Conservation (phyloP, 2,113 vertebrate genomes). For the Cinclus cinclus region DNA sequence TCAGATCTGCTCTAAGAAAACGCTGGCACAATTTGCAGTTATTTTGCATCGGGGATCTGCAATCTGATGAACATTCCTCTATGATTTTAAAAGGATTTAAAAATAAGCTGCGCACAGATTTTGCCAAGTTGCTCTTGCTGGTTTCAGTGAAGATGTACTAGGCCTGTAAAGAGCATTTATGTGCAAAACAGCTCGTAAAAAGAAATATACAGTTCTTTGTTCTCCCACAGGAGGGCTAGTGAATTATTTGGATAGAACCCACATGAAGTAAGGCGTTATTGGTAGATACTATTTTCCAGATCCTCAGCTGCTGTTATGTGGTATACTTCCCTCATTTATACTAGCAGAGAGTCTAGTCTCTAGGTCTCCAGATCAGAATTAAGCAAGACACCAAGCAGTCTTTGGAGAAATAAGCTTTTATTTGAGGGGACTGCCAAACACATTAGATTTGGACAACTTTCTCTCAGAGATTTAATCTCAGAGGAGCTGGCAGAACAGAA, state of each 20-base stretch:
- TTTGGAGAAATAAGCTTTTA: constrained; percentile 20
- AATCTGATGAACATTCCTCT: constrained; percentile 13
- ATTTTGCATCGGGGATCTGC: neutral
- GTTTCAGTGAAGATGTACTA: constrained; percentile 21
- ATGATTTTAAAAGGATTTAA: constrained; percentile 18
- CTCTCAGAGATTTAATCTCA: constrained; percentile 30
- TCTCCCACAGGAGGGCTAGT: constrained; percentile 60
- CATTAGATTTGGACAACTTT: constrained; percentile 27
- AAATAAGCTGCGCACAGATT: neutral
- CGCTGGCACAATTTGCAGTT: neutral
- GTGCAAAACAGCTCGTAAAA: constrained; percentile 61
- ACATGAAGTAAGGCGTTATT: constrained; percentile 62
- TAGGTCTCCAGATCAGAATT: constrained; percentile 50
- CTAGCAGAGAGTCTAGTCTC: constrained; percentile 51
- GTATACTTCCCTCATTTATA: neutral
- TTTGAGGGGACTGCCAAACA: constrained; percentile 10
- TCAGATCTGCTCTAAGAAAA: neutral
- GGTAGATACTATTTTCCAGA: constrained; percentile 56
- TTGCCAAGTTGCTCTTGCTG: neutral
- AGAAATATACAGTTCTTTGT: constrained; percentile 56
- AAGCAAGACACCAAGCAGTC: constrained; percentile 17
- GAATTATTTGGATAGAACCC: constrained; percentile 56
- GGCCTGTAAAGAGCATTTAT: constrained; percentile 44
- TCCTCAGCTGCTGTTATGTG: constrained; percentile 48
- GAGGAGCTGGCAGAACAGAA: constrained; percentile 21